Conservation (phyloP, 2,113 vertebrate species). For the Ictidomys tridecemlineatus region DNA sequence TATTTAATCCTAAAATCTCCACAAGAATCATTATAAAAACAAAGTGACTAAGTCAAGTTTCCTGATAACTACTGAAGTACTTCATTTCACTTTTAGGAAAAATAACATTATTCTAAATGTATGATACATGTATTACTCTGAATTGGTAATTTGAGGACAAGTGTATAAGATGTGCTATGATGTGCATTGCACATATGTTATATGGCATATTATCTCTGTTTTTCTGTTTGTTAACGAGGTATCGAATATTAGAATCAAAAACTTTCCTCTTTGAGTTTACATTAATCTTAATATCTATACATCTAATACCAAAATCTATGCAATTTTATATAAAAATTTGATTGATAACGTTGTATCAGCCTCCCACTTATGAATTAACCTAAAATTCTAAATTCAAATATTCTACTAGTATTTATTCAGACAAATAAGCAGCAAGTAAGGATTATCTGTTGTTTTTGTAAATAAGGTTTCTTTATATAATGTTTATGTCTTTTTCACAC, state of each 20-base stretch:
- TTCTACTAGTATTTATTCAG: neutral
- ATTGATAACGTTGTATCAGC: neutral
- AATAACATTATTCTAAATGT: constrained; percentile 34
- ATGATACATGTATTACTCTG: neutral
- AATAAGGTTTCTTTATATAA: neutral
- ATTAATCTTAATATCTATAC: neutral
- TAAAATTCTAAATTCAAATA: constrained; percentile 51
- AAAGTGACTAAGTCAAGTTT: neutral
- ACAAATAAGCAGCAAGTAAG: neutral
- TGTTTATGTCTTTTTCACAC: neutral
- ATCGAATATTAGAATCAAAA: neutral
- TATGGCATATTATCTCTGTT: neutral
- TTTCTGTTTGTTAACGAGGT: neutral
- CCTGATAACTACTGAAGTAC: neutral
- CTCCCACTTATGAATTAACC: neutral
- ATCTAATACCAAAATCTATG: neutral
- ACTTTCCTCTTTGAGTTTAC: neutral
- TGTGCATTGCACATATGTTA: neutral
- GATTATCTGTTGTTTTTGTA: neutral
- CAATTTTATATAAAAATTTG: neutral
- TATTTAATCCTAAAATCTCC: neutral
- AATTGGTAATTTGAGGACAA: neutral
- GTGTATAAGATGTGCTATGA: neutral
- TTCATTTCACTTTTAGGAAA: neutral
- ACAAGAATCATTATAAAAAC: neutral